Evolutionary conservation across 2,113 vertebrate genomes (phyloP), one percentile per base, ranked within the genome.

Genomic region (Uropsilus gracilis): DNA sequence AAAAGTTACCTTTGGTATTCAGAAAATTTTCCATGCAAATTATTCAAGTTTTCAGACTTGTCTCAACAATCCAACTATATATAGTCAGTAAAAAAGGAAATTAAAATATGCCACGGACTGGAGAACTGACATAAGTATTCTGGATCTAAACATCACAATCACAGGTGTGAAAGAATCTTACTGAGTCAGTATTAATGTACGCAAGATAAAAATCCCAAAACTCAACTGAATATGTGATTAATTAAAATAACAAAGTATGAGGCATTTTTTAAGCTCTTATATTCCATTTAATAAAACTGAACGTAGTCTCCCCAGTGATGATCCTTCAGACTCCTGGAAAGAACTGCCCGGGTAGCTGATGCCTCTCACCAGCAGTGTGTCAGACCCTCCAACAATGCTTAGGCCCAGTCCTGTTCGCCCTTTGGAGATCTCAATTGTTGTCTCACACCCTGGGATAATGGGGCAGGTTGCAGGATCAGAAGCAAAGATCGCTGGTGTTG

Each of bases 391-490:
- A 76, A 99, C 99, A 26, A 99, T 99, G 98, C 99, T 99, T 37
- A 99, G 98, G 69, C 99, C 99, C 87, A 99, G 98, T 22, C 99
- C 99, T 1, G 99, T 99, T 28, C 98, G 98, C 13, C 99, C 99
- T 97, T 99, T 99, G 86, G 98, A 99, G 97, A 99, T 99, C 94
- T 99, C 99, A 46, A 99, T 99, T 82, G 99, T 99, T 96, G 99
- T 99, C 98, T 99, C 99, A 37, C 99, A 99, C 86, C 99, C 99
- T 32, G 99, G 99, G 96, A 99, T 99, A 94, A 99, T 99, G 92
- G 99, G 99, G 96, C 99, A 99, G 50, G 99, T 99, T 37, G 98
- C 93, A 46, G 99, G 99, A 94, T 99, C 99, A 17, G 98, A 99
- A 57, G 98, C 97, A 97, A 99, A 98, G 0, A 98, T 98, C 2